These are phyloP conservation scores for Otolemur garnettii DNA, from an alignment of 2,113 vertebrate species.

Conservation along the genomic window DNA sequence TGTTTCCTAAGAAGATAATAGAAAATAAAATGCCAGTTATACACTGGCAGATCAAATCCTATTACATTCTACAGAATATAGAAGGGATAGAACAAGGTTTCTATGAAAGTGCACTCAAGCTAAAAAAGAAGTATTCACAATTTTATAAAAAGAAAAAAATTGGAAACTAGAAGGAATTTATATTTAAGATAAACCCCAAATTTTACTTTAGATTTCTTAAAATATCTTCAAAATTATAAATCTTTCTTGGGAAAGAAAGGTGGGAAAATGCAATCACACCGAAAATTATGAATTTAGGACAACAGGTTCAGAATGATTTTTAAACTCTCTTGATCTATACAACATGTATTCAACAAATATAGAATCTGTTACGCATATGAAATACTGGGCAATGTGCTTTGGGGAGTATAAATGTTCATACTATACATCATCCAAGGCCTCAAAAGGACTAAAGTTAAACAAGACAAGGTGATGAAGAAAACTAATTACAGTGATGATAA, in stretches of 20 bases:
- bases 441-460: neutral
- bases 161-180: neutral
- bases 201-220: slow-evolving; percentile 5
- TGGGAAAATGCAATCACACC: neutral
- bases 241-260: neutral
- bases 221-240: slow-evolving; percentile 7
- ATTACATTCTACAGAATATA: neutral
- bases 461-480: neutral
- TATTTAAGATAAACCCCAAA: neutral
- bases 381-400: neutral
- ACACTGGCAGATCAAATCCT: neutral
- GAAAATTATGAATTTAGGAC: slow-evolving; percentile 1
- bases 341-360: slow-evolving; percentile 37
- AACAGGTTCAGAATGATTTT: neutral
- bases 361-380: neutral
- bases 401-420: slow-evolving; percentile 4
- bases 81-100: neutral
- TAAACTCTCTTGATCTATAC: neutral
- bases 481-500: neutral
- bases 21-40: neutral
- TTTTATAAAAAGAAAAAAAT: neutral
- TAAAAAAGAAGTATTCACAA: slow-evolving; percentile 6
- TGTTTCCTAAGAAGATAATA: slow-evolving; percentile 26
- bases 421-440: neutral
- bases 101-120: neutral